Conservation (phyloP, 37 sponge, comb jelly and placozoan species). For the Hexactinellida sp. region DNA sequence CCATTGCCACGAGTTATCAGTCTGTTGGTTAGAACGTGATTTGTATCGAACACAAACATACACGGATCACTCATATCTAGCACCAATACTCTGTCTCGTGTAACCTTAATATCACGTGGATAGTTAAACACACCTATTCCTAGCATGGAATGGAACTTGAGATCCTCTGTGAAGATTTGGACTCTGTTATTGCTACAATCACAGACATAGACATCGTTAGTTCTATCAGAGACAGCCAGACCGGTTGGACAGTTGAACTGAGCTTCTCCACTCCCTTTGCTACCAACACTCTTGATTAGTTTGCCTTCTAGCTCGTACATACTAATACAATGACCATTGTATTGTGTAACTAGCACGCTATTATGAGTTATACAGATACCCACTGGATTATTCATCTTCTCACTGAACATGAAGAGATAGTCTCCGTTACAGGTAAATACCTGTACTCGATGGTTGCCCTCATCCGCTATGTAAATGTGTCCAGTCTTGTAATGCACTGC, state of each 20-base stretch:
- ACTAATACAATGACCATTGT: background rate
- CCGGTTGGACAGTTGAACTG: background rate
- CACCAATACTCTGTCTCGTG: conserved; percentile 15
- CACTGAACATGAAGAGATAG: conserved; percentile 9
- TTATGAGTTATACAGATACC: background rate
- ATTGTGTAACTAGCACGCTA: background rate
- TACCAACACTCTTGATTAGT: conserved; percentile 15
- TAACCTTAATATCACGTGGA: conserved; percentile 8
- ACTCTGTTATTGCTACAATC: background rate
- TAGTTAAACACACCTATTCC: background rate
- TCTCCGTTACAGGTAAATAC: conserved; percentile 11
- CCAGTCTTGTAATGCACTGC: background rate
- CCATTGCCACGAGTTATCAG: background rate
- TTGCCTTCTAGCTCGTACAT: conserved; percentile 11
- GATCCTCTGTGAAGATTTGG: background rate
- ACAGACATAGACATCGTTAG: background rate
- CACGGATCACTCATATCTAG: conserved; percentile 12
- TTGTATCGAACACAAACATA: conserved; percentile 4
- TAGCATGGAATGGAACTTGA: conserved; percentile 17
- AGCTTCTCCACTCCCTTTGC: background rate
- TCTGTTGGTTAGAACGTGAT: conserved; percentile 19
- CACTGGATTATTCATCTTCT: background rate
- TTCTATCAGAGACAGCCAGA: conserved; percentile 7
- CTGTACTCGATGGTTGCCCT: background rate
- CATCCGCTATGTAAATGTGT: background rate